phyloP scores from a whole-genome alignment of 1,140 invertebrate genomes.

The Saccostrea echinata region DNA sequence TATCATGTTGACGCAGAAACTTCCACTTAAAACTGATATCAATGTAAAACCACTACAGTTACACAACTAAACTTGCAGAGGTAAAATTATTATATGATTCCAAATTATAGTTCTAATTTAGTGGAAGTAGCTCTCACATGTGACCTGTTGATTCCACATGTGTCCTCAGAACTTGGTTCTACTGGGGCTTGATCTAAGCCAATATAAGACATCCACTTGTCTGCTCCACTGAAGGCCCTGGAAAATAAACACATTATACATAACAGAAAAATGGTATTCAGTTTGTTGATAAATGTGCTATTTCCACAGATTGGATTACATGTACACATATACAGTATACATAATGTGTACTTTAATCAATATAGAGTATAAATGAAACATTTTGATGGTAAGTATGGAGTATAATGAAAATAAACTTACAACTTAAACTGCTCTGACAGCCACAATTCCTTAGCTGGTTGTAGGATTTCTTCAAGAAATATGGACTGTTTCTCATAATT shows the following conservation, averaged over 20 bases:
- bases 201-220: constrained; percentile 88
- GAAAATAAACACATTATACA: constrained; percentile 47
- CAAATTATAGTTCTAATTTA: no score
- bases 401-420: constrained; percentile 68
- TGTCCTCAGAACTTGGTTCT: constrained; percentile 84
- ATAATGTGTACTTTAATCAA: no score
- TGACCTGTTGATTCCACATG: constrained; percentile 82
- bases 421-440: constrained; percentile 72
- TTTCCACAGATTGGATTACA: no score
- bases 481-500: constrained; percentile 91
- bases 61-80: no score
- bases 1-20: no score
- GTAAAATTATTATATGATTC: no score
- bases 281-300: no score
- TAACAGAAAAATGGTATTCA: no score
- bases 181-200: constrained; percentile 87
- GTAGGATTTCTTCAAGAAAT: constrained; percentile 90
- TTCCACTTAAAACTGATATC: no score
- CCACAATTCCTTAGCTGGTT: constrained; percentile 81
- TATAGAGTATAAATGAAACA: no score
- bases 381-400: not conserved
- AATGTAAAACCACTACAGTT: no score
- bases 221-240: constrained; percentile 83
- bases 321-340: no score
- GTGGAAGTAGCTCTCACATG: constrained; percentile 75